Base-by-base conservation (phyloP, 2,113 vertebrate genomes). In the Erythrolamprus reginae region DNA sequence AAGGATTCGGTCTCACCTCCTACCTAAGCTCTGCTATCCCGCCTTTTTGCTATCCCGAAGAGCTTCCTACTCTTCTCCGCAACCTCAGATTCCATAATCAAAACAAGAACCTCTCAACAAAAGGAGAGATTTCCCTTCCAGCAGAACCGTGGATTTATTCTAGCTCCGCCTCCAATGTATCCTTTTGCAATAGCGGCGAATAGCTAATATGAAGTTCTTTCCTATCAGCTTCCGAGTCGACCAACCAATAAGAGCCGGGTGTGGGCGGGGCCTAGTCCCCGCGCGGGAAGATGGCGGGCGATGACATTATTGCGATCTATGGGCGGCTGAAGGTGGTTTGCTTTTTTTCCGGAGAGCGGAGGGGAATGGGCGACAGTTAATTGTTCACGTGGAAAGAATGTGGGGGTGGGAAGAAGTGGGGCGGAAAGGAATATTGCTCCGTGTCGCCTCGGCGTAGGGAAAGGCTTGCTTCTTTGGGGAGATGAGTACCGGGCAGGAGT, bases 251-350 rank as follows among this genome's bases (percentile, higher is more conserved):
- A n/a, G 9, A 70, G 13, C 2, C 45, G 8, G 4, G 65, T 1
- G 15, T 4, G 9, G 55, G 77, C 77, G 55, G 47, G 24, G 61
- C 15, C 51, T 53, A 3, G 3, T n/a, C 52, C 56, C 33, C 3
- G 55, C 70, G 90, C 90, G 86, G 90, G 90, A 91, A 91, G 52
- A 91, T 91, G 90, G 90, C 70, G 86, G 23, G 10, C 0, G 17
- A 23, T 2, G 28, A 24, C 0, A n/a, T 23, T 10, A 7, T 24
- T 10, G 55, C 1, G 10, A 5, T 91, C 2, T 91, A 28, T 58
- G 52, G 19, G 28, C 65, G 86, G 28, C 42, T 91, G 23, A 55
- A 91, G 86, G 90, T 91, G 33, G 21, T 33, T 47, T 7, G 17
- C 24, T 33, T 52, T 33, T 21, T 38, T n/a, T n/a, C n/a, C n/a